Conservation (phyloP, 1,140 invertebrate species). For the Drosophila eugracilis region DNA sequence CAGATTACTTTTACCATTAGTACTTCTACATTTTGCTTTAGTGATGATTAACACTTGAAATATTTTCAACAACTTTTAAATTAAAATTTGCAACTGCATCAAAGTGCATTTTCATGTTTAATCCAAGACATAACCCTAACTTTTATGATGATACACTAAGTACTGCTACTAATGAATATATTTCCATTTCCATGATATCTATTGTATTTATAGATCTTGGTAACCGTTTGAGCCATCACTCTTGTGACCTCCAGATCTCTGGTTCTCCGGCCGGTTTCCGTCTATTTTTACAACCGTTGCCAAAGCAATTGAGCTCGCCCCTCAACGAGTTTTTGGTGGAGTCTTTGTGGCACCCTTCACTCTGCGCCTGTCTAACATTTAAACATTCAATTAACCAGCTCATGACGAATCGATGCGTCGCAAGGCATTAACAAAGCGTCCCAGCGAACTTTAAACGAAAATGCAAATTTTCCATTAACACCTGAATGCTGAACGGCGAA, state of each 20-base stretch:
- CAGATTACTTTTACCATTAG: neutral
- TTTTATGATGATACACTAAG: too few relatives aligned
- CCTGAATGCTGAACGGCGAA: slow-evolving; percentile 21
- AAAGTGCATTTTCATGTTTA: too few relatives aligned
- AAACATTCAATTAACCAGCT: slow-evolving; percentile 64
- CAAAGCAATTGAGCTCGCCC: slow-evolving; percentile 42
- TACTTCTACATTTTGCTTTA: neutral
- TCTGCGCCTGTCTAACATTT: slow-evolving; percentile 41
- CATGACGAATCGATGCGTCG: slow-evolving; percentile 60
- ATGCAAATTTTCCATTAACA: slow-evolving; percentile 66
- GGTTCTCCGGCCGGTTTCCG: neutral
- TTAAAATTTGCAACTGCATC: too few relatives aligned
- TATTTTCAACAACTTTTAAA: too few relatives aligned
- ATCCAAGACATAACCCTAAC: too few relatives aligned
- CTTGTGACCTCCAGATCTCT: neutral
- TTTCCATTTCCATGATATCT: neutral
- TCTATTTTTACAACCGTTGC: slow-evolving; percentile 44
- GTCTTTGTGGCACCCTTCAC: slow-evolving; percentile 28
- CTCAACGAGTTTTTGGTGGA: slow-evolving; percentile 33
- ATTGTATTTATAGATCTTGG: neutral
- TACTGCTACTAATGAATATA: neutral
- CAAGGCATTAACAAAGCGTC: slow-evolving; percentile 13
- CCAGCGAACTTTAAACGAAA: slow-evolving; percentile 44
- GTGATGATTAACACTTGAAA: neutral
- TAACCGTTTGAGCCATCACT: neutral